Evolutionary conservation across 2,797 vertebrate genomes (phyloP).

Genomic region (Rallus crepitans): DNA sequence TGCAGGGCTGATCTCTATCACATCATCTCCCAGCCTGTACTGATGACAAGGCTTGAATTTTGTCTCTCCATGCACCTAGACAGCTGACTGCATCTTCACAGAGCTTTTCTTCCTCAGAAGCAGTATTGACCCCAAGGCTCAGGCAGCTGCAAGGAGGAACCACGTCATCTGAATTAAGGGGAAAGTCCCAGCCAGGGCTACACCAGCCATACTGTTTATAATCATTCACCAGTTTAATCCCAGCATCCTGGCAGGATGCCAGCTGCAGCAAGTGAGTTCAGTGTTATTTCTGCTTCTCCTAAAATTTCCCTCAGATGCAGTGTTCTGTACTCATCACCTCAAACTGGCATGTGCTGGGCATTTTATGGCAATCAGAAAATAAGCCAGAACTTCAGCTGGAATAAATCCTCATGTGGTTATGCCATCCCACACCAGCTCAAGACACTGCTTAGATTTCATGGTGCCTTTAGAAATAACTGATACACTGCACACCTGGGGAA

Average conservation of each 20-base stretch:
- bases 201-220: background rate
- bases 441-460: background rate
- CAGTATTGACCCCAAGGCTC: background rate
- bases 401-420: background rate
- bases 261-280: rapidly evolving
- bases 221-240: background rate
- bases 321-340: rapidly evolving
- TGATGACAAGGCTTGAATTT: background rate
- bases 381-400: background rate
- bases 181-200: background rate
- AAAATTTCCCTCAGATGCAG: background rate
- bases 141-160: background rate
- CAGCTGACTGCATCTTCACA: background rate
- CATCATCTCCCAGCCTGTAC: too few species aligned
- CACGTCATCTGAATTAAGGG: rapidly evolving
- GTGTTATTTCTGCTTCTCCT: background rate
- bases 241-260: background rate
- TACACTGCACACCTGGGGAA: background rate
- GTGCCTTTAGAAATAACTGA: background rate
- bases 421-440: background rate
- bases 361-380: background rate
- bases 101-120: background rate
- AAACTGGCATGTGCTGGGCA: rapidly evolving
- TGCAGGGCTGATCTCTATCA: too few species aligned
- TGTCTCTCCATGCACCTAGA: background rate